Evolutionary conservation across 2,113 vertebrate genomes (phyloP).

Genomic region (Enhydra lutris): DNA sequence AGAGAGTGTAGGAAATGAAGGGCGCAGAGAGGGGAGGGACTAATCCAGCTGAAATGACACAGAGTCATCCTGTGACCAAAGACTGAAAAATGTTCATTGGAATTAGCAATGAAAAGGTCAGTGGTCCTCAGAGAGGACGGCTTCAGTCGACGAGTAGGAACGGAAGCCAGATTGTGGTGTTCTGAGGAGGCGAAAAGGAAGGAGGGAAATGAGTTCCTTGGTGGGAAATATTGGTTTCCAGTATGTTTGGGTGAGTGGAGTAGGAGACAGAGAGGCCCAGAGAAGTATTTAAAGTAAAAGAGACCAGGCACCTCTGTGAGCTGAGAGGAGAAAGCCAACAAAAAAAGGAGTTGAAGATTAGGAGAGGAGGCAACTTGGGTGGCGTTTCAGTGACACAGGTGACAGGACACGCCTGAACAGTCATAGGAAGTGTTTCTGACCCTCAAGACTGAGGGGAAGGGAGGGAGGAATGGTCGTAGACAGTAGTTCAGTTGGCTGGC

Average conservation of each 20-base stretch:
- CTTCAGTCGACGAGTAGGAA: neutral
- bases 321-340: neutral
- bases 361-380: neutral
- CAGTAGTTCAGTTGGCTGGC: neutral
- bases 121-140: neutral
- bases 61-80: neutral
- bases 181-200: neutral
- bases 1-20: neutral
- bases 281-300: neutral
- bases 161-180: neutral
- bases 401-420: neutral
- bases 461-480: too few relatives aligned
- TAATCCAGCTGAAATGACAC: neutral
- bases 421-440: neutral
- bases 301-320: neutral
- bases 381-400: neutral
- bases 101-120: neutral
- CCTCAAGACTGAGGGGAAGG: neutral
- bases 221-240: neutral
- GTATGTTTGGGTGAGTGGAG: neutral
- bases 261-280: neutral
- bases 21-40: neutral
- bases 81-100: constrained; percentile 2
- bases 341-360: neutral
- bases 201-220: neutral